These are phyloP conservation scores for Tiaroga cobitis DNA, from an alignment of 2,797 vertebrate species.

Conservation along the genomic window DNA sequence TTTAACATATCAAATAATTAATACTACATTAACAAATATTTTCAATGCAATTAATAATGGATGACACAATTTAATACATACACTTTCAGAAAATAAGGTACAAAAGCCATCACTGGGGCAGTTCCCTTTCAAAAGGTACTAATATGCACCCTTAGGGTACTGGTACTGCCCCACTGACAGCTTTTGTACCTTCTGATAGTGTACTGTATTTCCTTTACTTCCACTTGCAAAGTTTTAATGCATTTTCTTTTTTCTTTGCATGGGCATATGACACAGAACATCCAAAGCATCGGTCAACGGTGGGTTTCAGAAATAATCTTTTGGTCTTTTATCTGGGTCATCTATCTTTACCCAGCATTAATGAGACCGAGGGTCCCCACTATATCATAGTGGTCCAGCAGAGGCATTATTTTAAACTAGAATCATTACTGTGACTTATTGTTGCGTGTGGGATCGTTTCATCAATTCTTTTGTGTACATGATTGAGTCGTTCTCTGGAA, in stretches of 20 bases:
- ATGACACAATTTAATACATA: too few species aligned
- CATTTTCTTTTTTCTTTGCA: not conserved
- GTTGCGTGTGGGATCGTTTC: constrained; percentile 65
- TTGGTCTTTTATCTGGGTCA: constrained; percentile 78
- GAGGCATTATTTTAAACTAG: constrained; percentile 80
- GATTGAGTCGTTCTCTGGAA: constrained; percentile 68
- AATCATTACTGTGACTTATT: constrained; percentile 83
- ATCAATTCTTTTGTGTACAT: constrained; percentile 74
- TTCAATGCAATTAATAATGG: not conserved
- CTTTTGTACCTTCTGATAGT: not conserved
- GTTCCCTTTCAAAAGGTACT: too few species aligned
- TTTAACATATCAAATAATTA: not conserved
- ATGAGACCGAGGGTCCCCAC: constrained; percentile 77
- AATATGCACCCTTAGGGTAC: not conserved
- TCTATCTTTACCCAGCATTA: constrained; percentile 79
- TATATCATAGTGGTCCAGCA: constrained; percentile 78
- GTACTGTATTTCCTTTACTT: not conserved
- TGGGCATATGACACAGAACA: constrained; percentile 27
- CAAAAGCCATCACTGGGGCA: too few species aligned
- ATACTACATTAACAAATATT: not conserved
- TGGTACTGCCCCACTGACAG: not conserved
- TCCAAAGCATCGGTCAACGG: constrained; percentile 33
- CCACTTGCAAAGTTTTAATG: not conserved
- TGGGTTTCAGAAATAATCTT: constrained; percentile 71
- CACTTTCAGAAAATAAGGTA: too few species aligned